Base-by-base conservation (phyloP, 2,797 vertebrate genomes). In the Notamacropus eugenii region DNA sequence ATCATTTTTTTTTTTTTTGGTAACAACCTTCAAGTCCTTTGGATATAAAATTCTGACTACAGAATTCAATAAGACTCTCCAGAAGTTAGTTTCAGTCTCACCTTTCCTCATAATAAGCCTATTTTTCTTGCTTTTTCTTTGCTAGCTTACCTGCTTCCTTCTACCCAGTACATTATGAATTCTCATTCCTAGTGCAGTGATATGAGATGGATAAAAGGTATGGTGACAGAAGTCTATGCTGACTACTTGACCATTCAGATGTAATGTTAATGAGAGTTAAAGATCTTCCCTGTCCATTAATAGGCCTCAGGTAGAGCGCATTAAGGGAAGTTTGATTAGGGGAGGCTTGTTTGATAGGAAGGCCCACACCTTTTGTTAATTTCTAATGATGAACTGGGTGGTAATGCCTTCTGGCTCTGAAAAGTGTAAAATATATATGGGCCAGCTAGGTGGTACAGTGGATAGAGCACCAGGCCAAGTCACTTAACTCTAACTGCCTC, bases 1-100 rank as follows among this genome's bases (percentile, higher is more conserved):
- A 57, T 94, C 90, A 96, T 93, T 96, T 90, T 46, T 96, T 97
- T 93, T 52, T 52, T 52, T 52, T 52, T 52, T 46, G 46, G 46
- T 46, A 96, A 94, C 40, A 94, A 74, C 5, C 19, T 74, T 40
- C 67, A n/a, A n/a, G 19, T 74, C 67, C 67, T 22, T 40, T 74
- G 67, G 67, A 74, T 74, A 74, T 74, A 74, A 74, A 40, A 74
- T 74, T 74, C n/a, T 40, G 67, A 40, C 16, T 74, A 74, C 19
- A 9, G 19, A 74, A 31, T 74, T 74, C n/a, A 74, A 54, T 16
- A 74, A 74, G 16, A 40, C 19, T 74, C 14, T 16, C 6, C 67
- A 74, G 67, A 74, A 74, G 5, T 40, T 74, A 19, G n/a, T 74
- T 40, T 74, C 34, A 40, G n/a, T 19, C 34, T 40, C 14, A 40